Percentiles rank a stretch among this genome's conserved stretches.
These are phyloP conservation scores for Triops longicaudatus DNA, from an alignment of 1,140 invertebrate genomes.

Conservation along the genomic window DNA sequence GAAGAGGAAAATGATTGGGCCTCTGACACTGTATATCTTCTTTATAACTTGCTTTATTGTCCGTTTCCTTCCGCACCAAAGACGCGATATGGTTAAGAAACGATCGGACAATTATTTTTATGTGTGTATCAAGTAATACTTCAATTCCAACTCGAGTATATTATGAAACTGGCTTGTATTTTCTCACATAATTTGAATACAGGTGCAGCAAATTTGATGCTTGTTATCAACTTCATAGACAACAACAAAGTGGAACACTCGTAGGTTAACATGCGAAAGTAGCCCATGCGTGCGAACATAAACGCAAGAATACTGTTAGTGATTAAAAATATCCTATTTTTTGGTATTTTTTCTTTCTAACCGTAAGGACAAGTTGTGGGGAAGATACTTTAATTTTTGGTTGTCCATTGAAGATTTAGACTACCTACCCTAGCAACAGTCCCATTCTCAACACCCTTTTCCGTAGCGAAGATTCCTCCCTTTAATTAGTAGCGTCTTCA, in stretches of 20 bases:
- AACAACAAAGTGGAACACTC: neutral
- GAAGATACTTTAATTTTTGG: no score
- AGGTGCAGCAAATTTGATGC: no score
- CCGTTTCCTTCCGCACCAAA: neutral
- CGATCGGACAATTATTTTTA: neutral
- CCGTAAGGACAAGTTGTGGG: no score
- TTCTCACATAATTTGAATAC: no score
- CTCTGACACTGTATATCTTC: neutral
- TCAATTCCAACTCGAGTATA: neutral
- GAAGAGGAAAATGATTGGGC: neutral
- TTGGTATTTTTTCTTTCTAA: no score
- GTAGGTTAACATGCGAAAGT: neutral
- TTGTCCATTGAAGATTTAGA: no score
- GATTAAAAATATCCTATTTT: no score
- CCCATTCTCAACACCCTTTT: no score
- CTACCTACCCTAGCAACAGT: no score
- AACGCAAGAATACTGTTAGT: neutral
- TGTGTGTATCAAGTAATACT: constrained; percentile 2
- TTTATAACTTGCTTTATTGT: constrained; percentile 4
- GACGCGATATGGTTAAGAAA: neutral
- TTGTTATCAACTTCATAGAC: neutral
- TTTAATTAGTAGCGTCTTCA: no score
- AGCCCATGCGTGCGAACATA: neutral
- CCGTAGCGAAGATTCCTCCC: no score
- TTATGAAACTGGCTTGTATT: neutral